These are phyloP conservation scores for Saccostrea echinata DNA, from an alignment of 1,140 invertebrate species.

Conservation along the genomic window DNA sequence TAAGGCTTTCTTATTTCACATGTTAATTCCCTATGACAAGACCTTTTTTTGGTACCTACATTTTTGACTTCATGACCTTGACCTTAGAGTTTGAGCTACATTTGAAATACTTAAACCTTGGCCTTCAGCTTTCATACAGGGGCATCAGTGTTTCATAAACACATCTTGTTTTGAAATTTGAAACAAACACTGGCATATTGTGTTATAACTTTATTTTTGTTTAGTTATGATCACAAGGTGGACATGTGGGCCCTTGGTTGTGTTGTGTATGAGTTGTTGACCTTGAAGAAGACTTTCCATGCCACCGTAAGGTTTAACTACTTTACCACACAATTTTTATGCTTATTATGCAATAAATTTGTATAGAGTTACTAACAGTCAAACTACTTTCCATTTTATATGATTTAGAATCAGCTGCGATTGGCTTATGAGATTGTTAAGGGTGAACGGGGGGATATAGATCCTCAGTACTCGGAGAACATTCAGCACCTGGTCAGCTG, in stretches of 20 bases:
- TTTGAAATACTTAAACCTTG: too few species aligned
- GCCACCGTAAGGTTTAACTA: conserved; percentile 80
- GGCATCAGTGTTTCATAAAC: too few species aligned
- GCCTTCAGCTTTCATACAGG: too few species aligned
- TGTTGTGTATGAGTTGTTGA: conserved; percentile 88
- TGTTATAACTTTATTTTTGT: conserved; percentile 29
- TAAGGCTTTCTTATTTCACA: too few species aligned
- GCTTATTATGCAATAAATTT: too few species aligned
- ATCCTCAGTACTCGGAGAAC: conserved; percentile 69
- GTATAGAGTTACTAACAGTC: too few species aligned
- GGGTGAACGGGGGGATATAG: conserved; percentile 69
- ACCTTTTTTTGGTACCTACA: too few species aligned
- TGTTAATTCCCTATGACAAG: too few species aligned
- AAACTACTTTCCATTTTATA: not conserved
- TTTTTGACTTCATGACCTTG: too few species aligned
- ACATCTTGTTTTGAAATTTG: not conserved
- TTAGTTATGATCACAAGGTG: conserved; percentile 81
- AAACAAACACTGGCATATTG: not conserved
- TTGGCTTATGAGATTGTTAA: conserved; percentile 78
- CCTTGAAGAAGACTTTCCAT: conserved; percentile 84
- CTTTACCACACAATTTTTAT: too few species aligned
- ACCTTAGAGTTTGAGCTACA: too few species aligned
- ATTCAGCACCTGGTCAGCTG: conserved; percentile 71
- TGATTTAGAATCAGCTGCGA: conserved; percentile 77
- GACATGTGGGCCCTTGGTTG: conserved; percentile 94